Evolutionary conservation across 1,140 invertebrate species (phyloP).

Genomic region (Brachionus angularis): DNA sequence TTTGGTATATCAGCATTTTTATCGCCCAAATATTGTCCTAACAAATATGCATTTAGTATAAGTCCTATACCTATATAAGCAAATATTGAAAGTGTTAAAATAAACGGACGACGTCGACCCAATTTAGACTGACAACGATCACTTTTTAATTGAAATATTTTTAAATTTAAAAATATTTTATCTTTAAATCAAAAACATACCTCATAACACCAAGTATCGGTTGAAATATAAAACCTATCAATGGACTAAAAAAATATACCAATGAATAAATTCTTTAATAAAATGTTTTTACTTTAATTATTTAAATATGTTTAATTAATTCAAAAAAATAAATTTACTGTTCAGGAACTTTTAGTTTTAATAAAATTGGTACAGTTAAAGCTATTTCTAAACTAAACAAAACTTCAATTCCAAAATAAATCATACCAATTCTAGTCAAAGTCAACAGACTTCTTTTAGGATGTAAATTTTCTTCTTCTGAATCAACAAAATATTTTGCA

Average conservation of each 20-base stretch:
- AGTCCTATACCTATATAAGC: neutral
- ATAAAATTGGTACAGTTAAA: conserved; percentile 35
- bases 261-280: conserved; percentile 39
- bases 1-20: conserved; percentile 17
- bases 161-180: neutral
- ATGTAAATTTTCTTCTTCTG: neutral
- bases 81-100: conserved; percentile 46
- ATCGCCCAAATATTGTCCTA: conserved; percentile 37
- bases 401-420: conserved; percentile 42
- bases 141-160: conserved; percentile 48
- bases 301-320: neutral
- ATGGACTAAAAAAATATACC: conserved; percentile 35
- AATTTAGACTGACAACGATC: conserved; percentile 52
- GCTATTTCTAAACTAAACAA: conserved; percentile 32
- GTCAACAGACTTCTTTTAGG: conserved; percentile 24
- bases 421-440: conserved; percentile 16
- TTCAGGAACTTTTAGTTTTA: conserved; percentile 36
- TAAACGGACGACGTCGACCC: conserved; percentile 60
- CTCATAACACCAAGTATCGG: conserved; percentile 33
- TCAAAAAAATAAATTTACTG: neutral
- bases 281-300: neutral
- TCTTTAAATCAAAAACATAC: neutral
- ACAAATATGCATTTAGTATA: conserved; percentile 24
- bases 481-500: neutral
- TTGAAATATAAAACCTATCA: conserved; percentile 40